These are phyloP conservation scores for Solenopsis fugax DNA, from an alignment of 1,140 invertebrate species.

Conservation along the genomic window DNA sequence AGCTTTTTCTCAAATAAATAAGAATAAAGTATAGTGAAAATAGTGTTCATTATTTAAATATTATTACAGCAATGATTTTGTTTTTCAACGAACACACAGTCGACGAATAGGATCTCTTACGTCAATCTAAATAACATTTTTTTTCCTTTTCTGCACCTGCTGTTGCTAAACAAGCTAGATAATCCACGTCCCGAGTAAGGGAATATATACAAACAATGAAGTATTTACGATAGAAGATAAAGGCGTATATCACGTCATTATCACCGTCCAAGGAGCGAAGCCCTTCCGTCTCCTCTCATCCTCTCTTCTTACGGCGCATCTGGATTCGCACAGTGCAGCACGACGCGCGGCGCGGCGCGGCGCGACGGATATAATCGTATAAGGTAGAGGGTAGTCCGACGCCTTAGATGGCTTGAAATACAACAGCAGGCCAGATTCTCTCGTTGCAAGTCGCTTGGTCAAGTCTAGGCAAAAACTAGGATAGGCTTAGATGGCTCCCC, in stretches of 20 bases:
- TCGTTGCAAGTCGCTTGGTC: conserved; percentile 38
- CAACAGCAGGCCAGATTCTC: conserved; percentile 64
- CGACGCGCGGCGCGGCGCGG: conserved; percentile 21
- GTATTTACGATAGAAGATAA: conserved; percentile 74
- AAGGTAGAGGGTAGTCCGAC: conserved; percentile 72
- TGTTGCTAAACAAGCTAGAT: neutral
- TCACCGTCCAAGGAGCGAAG: conserved; percentile 54
- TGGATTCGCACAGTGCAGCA: conserved; percentile 65
- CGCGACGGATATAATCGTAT: conserved; percentile 75
- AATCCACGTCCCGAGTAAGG: conserved; percentile 36
- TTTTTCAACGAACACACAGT: neutral
- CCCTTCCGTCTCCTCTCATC: conserved; percentile 56
- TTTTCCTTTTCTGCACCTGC: neutral
- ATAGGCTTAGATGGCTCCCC: conserved; percentile 82
- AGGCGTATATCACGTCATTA: conserved; percentile 67
- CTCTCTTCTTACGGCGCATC: conserved; percentile 52
- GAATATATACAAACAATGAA: conserved; percentile 52
- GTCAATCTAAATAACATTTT: conserved; percentile 7
- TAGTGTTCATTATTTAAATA: neutral
- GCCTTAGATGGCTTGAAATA: conserved; percentile 81
- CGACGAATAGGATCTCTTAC: neutral
- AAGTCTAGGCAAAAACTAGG: conserved; percentile 82
- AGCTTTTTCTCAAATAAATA: neutral
- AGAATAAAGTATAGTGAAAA: neutral
- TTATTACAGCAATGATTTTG: neutral